Evolutionary conservation across 2,113 vertebrate genomes (phyloP), one percentile per base, ranked within the genome.

Genomic region (Seriola rivoliana): DNA sequence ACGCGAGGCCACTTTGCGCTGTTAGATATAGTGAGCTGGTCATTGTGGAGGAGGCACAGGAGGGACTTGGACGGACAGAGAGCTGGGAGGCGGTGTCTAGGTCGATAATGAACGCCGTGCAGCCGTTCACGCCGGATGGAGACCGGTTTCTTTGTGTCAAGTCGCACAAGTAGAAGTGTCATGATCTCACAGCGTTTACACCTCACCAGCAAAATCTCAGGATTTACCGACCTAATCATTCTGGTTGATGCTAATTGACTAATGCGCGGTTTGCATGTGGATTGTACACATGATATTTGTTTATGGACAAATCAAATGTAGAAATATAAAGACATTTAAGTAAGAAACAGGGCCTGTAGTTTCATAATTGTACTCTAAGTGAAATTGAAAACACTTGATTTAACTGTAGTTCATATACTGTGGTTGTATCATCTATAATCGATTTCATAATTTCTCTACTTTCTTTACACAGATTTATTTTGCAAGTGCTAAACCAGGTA

Each of bases 71-170:
- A 59, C 59, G 67, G 64, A 67, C 23, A 7, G 64, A 0, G 38
- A 25, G 38, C 13, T 1, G n/a, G 65, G 16, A 50, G 72, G 44
- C 68, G 81, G 75, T 81, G 88, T 89, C 44, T 87, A 75, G 88
- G 84, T 85, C 86, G 87, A 11, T 58, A 34, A 73, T 72, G 75
- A 80, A 42, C 9, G 16, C 78, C 57, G 72, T 69, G 76, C 73
- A 42, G 71, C 63, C 76, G 69, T 59, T 81, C 78, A 10, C 50
- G 67, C 68, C 77, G 64, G 88, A 87, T 81, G 85, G 87, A 82
- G 85, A 85, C 78, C 80, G 79, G 82, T 82, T 93, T 92, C 93
- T 93, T 94, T 94, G 93, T 94, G 92, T 93, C 91, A 94, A 79
- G 88, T 83, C 75, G 76, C 80, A 76, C 65, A 76, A 86, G 81